Evolutionary conservation across 2,888 invertebrate species (phyloP).

Genomic region (Drosophila setosimentum): DNA sequence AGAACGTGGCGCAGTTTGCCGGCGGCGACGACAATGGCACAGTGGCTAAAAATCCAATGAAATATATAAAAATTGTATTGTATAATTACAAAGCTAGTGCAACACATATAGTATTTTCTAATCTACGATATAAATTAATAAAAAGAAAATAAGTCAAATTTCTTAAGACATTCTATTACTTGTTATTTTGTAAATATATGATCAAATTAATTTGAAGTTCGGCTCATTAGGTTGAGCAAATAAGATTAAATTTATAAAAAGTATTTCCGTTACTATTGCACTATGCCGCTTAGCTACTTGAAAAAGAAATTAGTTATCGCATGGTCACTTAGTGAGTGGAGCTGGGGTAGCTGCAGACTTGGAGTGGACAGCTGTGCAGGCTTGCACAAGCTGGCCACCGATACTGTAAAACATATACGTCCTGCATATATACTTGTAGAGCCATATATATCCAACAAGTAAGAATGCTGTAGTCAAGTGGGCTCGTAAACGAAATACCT

Average conservation of each 20-base stretch:
- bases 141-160: neutral
- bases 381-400: conserved; percentile 35
- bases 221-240: neutral
- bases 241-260: neutral
- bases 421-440: conserved; percentile 9
- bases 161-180: neutral
- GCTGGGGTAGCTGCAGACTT: conserved; percentile 25
- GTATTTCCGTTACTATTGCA: conserved; percentile 5
- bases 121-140: neutral
- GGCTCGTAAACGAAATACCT: neutral
- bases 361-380: conserved; percentile 41
- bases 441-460: neutral
- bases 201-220: neutral
- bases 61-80: neutral
- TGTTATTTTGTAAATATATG: neutral
- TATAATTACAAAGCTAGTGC: neutral
- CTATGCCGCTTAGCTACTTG: conserved; percentile 12
- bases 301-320: conserved; percentile 39
- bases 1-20: conserved; percentile 54
- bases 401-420: conserved; percentile 17
- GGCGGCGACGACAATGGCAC: conserved; percentile 22
- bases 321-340: conserved; percentile 36
- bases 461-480: neutral
- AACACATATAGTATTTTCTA: neutral
- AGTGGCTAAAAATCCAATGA: conserved; percentile 24